These are phyloP conservation scores for Clavelina lepadiformis DNA, from an alignment of 23 tunicate genomes.

Conservation along the genomic window DNA sequence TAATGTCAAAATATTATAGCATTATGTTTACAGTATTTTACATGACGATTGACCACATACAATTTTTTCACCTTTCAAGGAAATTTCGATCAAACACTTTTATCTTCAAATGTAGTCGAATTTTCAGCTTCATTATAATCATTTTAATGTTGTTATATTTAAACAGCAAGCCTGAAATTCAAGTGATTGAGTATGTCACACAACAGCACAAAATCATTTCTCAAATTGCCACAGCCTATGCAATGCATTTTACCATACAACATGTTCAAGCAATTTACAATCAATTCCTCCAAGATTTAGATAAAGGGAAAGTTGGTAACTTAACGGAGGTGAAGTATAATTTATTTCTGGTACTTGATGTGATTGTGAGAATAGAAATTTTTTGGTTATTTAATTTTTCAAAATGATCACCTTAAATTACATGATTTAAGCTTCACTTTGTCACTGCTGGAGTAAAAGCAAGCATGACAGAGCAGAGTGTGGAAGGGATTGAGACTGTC, in stretches of 20 bases:
- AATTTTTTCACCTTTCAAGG: too few relatives aligned
- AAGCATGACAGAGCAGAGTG: conserved; percentile 35
- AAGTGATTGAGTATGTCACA: conserved; percentile 56
- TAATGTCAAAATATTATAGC: too few relatives aligned
- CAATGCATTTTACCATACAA: conserved; percentile 45
- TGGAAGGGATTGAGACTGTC: conserved; percentile 42
- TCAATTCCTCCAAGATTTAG: conserved; percentile 14
- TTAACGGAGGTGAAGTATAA: conserved; percentile 57
- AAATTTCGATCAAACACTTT: too few relatives aligned
- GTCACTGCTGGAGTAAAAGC: conserved; percentile 83
- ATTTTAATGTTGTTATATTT: conserved; percentile 9
- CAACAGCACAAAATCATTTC: conserved; percentile 87
- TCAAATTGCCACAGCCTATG: conserved; percentile 60
- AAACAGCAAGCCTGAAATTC: conserved; percentile 39
- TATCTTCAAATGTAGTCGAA: too few relatives aligned
- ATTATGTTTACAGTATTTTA: too few relatives aligned
- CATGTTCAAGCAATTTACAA: conserved; percentile 4
- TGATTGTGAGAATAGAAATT: background rate
- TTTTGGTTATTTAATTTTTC: background rate
- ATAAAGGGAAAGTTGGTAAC: conserved; percentile 22
- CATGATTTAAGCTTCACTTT: conserved; percentile 64
- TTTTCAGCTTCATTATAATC: too few relatives aligned
- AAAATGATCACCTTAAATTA: too few relatives aligned
- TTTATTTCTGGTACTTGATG: background rate
- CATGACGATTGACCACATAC: too few relatives aligned